A percentile compares a stretch with the other conserved stretches of the same genome.
Conservation (phyloP, 1,140 invertebrate genomes). For the Drosophila arizonae region DNA sequence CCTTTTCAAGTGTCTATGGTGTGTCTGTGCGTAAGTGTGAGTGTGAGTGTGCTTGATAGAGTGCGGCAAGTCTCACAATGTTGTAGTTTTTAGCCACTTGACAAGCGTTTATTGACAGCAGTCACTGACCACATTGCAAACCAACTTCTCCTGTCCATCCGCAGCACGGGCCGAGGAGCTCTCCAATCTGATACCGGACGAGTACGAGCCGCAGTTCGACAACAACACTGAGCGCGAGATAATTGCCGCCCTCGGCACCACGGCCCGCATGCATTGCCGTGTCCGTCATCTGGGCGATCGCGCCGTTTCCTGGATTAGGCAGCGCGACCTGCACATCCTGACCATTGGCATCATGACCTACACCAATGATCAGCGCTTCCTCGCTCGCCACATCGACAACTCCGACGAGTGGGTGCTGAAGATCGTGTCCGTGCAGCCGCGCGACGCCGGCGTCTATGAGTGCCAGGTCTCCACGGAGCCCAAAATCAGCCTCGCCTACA, state of each 20-base stretch:
- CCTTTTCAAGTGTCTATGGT: constrained; percentile 40
- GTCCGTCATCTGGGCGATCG: constrained; percentile 93
- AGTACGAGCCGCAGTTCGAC: constrained; percentile 91
- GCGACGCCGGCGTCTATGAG: constrained; percentile 90
- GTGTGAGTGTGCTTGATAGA: constrained; percentile 25
- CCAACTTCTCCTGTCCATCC: constrained; percentile 5
- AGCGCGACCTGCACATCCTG: constrained; percentile 89
- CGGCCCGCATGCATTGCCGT: constrained; percentile 92
- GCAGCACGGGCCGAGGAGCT: constrained; percentile 59
- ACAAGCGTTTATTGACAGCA: constrained; percentile 39
- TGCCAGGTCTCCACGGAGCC: constrained; percentile 95
- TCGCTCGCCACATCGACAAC: constrained; percentile 90
- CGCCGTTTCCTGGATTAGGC: constrained; percentile 91
- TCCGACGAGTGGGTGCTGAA: constrained; percentile 94
- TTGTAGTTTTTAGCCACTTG: constrained; percentile 22
- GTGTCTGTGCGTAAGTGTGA: neutral
- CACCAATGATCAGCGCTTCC: constrained; percentile 89
- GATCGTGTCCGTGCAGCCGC: constrained; percentile 90
- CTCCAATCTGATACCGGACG: constrained; percentile 73
- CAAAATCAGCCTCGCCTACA: constrained; percentile 91
- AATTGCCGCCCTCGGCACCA: constrained; percentile 92
- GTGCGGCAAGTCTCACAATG: constrained; percentile 12
- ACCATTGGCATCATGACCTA: constrained; percentile 90
- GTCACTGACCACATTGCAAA: neutral
- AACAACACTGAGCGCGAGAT: constrained; percentile 92